Percentiles rank a stretch among this genome's conserved stretches.
Conservation (phyloP, 2,113 vertebrate genomes). For the Dissostichus mawsoni region DNA sequence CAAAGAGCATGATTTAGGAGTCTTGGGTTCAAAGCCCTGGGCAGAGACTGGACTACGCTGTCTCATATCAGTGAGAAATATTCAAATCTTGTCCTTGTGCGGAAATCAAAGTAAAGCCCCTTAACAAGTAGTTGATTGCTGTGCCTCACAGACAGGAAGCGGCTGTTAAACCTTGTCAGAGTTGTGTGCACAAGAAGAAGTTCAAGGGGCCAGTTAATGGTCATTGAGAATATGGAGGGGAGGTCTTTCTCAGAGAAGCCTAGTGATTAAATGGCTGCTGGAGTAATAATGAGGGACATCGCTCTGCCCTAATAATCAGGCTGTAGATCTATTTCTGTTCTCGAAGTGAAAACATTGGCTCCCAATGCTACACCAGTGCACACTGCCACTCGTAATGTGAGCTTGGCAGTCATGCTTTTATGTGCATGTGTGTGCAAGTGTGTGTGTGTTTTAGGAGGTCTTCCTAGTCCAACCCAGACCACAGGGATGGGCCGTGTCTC, state of each 20-base stretch:
- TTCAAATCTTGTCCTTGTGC: constrained; percentile 82
- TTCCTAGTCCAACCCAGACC: constrained; percentile 67
- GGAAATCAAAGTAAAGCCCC: constrained; percentile 81
- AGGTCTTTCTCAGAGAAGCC: constrained; percentile 55
- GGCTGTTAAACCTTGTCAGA: constrained; percentile 56
- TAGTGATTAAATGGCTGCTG: constrained; percentile 69
- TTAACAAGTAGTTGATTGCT: constrained; percentile 80
- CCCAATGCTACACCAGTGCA: constrained; percentile 28
- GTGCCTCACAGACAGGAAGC: constrained; percentile 74
- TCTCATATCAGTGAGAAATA: constrained; percentile 85
- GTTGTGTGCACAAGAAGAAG: constrained; percentile 66
- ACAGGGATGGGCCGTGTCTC: constrained; percentile 72
- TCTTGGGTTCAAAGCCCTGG: constrained; percentile 82
- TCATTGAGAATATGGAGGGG: constrained; percentile 65
- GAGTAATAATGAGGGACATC: constrained; percentile 77
- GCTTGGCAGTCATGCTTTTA: constrained; percentile 41
- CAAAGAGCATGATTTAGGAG: constrained; percentile 85
- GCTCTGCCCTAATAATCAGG: constrained; percentile 52
- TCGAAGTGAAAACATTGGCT: constrained; percentile 63
- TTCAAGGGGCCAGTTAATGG: constrained; percentile 80
- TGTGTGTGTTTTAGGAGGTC: constrained; percentile 55
- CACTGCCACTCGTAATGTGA: constrained; percentile 52
- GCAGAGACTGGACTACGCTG: constrained; percentile 78
- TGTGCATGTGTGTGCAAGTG: constrained; percentile 34
- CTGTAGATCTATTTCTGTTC: constrained; percentile 65